A percentile compares a stretch with the other conserved stretches of the same genome.
Conservation (phyloP, 2,113 vertebrate genomes). For the Cisticola juncidis region DNA sequence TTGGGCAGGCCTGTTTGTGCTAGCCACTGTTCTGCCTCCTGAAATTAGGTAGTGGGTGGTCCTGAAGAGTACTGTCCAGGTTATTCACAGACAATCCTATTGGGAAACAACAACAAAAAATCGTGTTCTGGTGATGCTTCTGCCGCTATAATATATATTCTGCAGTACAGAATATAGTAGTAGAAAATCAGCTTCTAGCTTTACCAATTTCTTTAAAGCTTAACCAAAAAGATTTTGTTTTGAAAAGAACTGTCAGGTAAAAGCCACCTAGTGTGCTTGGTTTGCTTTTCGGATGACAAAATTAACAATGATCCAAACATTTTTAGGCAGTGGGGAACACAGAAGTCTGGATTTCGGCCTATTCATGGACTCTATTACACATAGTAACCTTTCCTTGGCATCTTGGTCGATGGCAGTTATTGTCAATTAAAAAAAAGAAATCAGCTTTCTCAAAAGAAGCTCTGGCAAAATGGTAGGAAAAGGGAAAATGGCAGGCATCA, state of each 20-base stretch:
- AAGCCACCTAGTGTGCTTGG: neutral
- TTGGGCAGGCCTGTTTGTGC: neutral
- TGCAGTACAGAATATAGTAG: neutral
- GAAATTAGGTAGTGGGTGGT: neutral
- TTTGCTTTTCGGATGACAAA: neutral
- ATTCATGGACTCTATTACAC: neutral
- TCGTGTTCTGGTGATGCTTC: neutral
- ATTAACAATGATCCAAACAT: accelerated
- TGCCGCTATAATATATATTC: neutral
- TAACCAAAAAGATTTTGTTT: neutral
- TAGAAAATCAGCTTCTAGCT: neutral
- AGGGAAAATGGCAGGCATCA: neutral
- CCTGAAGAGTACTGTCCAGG: neutral
- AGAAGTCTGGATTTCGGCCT: neutral
- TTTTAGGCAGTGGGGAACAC: neutral
- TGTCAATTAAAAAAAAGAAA: neutral
- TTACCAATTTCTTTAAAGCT: neutral
- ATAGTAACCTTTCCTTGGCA: neutral
- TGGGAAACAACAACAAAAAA: neutral
- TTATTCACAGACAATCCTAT: neutral
- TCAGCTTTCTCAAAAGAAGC: neutral
- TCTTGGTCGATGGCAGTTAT: neutral
- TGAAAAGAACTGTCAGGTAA: neutral
- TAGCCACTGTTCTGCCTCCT: neutral
- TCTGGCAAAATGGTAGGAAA: neutral